phyloP scores from a whole-genome alignment of 1,140 invertebrate species.

The Elymnias hypermnestra region DNA sequence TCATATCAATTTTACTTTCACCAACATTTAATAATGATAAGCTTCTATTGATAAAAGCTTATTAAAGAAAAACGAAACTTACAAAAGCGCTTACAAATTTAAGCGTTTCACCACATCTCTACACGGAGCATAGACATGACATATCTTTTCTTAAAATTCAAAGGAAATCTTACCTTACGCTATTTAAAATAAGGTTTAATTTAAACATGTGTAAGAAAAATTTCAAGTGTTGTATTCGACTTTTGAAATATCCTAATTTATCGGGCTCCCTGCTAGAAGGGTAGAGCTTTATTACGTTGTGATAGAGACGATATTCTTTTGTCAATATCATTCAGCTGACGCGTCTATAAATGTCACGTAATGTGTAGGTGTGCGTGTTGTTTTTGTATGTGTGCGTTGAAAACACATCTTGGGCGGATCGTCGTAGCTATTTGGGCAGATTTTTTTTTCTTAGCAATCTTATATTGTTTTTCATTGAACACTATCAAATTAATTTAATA shows the following conservation, averaged over 20 bases:
- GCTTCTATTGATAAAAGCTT: too few relatives aligned
- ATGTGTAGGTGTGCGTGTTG: slow-evolving; percentile 34
- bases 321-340: slow-evolving; percentile 58
- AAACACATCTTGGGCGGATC: slow-evolving; percentile 65
- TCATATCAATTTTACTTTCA: too few relatives aligned
- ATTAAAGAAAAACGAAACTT: too few relatives aligned
- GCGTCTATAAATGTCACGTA: slow-evolving; percentile 63
- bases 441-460: slow-evolving; percentile 46
- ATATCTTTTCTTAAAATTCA: slow-evolving; percentile 38
- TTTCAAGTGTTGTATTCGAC: slow-evolving; percentile 60
- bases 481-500: too few relatives aligned
- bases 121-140: slow-evolving; percentile 56
- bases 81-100: too few relatives aligned
- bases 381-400: slow-evolving; percentile 47
- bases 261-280: slow-evolving; percentile 26
- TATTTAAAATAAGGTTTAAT: slow-evolving; percentile 10
- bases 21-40: too few relatives aligned
- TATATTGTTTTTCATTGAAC: slow-evolving; percentile 37
- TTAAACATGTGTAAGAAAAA: slow-evolving; percentile 11
- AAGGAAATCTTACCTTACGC: slow-evolving; percentile 24
- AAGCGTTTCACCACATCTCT: too few relatives aligned
- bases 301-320: slow-evolving; percentile 29
- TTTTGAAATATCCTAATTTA: slow-evolving; percentile 73
- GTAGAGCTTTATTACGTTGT: slow-evolving; percentile 24
- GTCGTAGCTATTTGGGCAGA: slow-evolving; percentile 49